phyloP scores from a whole-genome alignment of 2,888 invertebrate species.

The Chloroclysta siterata region DNA sequence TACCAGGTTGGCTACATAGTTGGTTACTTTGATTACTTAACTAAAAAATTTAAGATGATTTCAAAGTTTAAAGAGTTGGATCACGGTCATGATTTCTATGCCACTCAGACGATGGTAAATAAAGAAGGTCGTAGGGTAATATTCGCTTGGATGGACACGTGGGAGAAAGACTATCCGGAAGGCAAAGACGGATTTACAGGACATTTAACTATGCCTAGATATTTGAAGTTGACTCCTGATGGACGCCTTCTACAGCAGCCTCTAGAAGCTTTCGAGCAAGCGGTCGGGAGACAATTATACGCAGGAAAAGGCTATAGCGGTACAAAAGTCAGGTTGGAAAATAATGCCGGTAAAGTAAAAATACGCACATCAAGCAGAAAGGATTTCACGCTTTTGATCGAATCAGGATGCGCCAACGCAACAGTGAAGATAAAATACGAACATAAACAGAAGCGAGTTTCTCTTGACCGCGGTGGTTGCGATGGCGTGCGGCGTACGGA shows the following conservation, averaged over 20 bases:
- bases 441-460: constrained; percentile 46
- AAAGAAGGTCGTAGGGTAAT: constrained; percentile 56
- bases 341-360: constrained; percentile 63
- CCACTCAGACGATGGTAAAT: constrained; percentile 69
- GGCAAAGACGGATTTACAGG: constrained; percentile 70
- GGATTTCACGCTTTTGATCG: constrained; percentile 56
- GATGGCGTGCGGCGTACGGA: constrained; percentile 63
- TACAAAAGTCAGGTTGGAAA: constrained; percentile 39
- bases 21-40: constrained; percentile 67
- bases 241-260: constrained; percentile 62
- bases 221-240: constrained; percentile 54
- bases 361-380: constrained; percentile 44
- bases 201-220: constrained; percentile 67
- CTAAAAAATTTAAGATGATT: constrained; percentile 54
- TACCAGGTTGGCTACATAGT: constrained; percentile 76
- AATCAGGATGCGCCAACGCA: constrained; percentile 45
- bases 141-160: constrained; percentile 77
- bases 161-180: constrained; percentile 72
- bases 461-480: constrained; percentile 64
- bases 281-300: constrained; percentile 46
- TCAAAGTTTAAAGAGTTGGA: constrained; percentile 66
- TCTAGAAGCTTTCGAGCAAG: constrained; percentile 47
- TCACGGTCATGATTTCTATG: constrained; percentile 75
- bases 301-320: constrained; percentile 45
- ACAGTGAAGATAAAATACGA: constrained; percentile 59